Conservation (phyloP, 2,888 invertebrate genomes). For the Drosophila subquinaria region DNA sequence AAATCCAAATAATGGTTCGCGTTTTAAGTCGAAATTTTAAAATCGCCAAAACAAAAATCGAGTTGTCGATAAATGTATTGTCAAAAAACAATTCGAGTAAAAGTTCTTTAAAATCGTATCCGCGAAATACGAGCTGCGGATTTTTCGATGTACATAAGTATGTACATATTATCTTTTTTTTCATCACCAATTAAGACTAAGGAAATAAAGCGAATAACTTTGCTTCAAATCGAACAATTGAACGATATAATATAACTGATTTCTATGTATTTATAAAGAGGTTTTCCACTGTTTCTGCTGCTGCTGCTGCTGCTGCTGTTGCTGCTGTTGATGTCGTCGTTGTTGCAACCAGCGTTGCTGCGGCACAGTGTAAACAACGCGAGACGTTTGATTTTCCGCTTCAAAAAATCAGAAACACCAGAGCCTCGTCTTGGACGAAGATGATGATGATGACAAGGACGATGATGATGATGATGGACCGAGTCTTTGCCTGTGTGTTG, state of each 20-base stretch:
- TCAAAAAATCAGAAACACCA: constrained; percentile 77
- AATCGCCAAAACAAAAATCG: too few species aligned
- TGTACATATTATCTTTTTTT: too few species aligned
- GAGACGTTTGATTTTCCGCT: constrained; percentile 79
- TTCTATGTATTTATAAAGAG: background rate
- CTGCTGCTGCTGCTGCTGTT: constrained; percentile 3
- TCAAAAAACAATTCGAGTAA: too few species aligned
- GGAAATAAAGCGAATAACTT: background rate
- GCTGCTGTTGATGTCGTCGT: background rate
- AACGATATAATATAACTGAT: background rate
- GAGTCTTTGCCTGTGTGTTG: constrained; percentile 18
- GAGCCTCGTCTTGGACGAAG: constrained; percentile 42
- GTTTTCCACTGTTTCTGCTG: background rate
- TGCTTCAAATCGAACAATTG: background rate
- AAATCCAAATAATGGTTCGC: too few species aligned
- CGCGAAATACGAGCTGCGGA: too few species aligned
- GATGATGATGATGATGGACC: constrained; percentile 40
- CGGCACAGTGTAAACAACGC: constrained; percentile 58
- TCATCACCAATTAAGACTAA: background rate
- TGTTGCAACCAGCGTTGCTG: constrained; percentile 17
- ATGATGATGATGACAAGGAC: constrained; percentile 31
- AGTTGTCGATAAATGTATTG: too few species aligned
- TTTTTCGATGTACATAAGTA: too few species aligned
- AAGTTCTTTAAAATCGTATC: too few species aligned
- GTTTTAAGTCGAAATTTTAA: too few species aligned